A percentile compares a stretch with the other conserved stretches of the same genome.
Evolutionary conservation across 2,888 invertebrate genomes (phyloP).

Genomic region (Orchestes rusci): DNA sequence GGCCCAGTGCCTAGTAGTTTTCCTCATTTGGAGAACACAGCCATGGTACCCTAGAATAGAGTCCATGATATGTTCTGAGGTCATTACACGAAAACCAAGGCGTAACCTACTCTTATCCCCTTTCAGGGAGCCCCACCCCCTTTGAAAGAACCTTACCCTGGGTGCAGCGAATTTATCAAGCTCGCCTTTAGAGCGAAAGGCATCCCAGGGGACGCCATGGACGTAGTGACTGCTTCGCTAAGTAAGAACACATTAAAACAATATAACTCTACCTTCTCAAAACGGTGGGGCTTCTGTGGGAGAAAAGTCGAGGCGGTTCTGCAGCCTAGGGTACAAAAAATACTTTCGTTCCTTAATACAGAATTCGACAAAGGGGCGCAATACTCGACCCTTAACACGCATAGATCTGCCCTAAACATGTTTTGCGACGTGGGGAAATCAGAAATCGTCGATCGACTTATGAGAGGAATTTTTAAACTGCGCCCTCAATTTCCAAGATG

Average conservation of each 20-base stretch:
- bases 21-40: slow-evolving; percentile 2
- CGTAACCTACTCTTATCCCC: slow-evolving; percentile 4
- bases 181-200: background rate
- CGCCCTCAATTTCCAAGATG: slow-evolving; percentile 18
- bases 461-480: slow-evolving; percentile 21
- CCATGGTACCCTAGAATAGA: slow-evolving; percentile 1
- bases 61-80: slow-evolving; percentile 3
- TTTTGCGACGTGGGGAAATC: slow-evolving; percentile 7
- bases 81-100: background rate
- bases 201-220: background rate
- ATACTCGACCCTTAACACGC: slow-evolving; percentile 8
- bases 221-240: slow-evolving; percentile 24
- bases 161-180: slow-evolving; percentile 15
- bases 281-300: slow-evolving; percentile 5
- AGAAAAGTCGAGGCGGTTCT: background rate
- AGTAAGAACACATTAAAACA: slow-evolving; percentile 21
- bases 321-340: background rate
- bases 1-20: slow-evolving; percentile 4
- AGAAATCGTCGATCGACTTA: slow-evolving; percentile 10
- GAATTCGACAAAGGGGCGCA: slow-evolving; percentile 9
- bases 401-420: slow-evolving; percentile 9
- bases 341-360: slow-evolving; percentile 9
- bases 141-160: slow-evolving; percentile 13
- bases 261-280: background rate
- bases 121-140: slow-evolving; percentile 8